Percentiles rank a stretch among this genome's conserved stretches.
These are phyloP conservation scores for Montipora cactus DNA, from an alignment of 64 coral and sea anemone genomes.

Conservation along the genomic window DNA sequence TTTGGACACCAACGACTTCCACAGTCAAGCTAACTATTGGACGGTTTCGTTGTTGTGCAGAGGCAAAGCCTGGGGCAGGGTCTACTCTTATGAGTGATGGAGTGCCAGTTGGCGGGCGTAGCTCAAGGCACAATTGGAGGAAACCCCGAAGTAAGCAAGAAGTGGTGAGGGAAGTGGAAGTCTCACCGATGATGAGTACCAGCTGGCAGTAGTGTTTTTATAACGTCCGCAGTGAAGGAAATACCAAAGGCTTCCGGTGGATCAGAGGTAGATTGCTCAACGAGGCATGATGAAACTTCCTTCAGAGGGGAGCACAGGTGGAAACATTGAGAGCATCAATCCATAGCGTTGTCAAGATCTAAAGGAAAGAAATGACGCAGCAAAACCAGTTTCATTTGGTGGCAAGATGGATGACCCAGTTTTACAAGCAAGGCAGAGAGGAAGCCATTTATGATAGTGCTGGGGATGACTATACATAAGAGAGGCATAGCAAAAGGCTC, in stretches of 20 bases:
- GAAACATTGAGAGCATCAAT: not conserved
- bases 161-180: not conserved
- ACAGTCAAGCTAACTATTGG: not conserved
- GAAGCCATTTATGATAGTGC: constrained; percentile 4
- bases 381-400: not conserved
- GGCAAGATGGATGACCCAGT: not conserved
- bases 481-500: not conserved
- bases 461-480: not conserved
- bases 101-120: not conserved
- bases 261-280: constrained; percentile 12
- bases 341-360: constrained; percentile 26
- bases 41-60: not conserved
- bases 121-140: constrained; percentile 22
- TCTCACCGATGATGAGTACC: not conserved
- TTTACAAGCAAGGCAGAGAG: constrained; percentile 16
- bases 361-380: constrained; percentile 21
- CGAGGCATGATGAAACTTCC: not conserved
- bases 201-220: constrained; percentile 3
- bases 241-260: constrained; percentile 20
- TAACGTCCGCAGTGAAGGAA: constrained; percentile 20
- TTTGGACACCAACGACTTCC: constrained; percentile 23
- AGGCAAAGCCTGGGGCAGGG: constrained; percentile 34
- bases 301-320: constrained; percentile 26
- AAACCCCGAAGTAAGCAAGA: not conserved
- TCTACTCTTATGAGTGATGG: constrained; percentile 35